Evolutionary conservation across 2,888 invertebrate genomes (phyloP).

Genomic region (Odontocerum albicorne): DNA sequence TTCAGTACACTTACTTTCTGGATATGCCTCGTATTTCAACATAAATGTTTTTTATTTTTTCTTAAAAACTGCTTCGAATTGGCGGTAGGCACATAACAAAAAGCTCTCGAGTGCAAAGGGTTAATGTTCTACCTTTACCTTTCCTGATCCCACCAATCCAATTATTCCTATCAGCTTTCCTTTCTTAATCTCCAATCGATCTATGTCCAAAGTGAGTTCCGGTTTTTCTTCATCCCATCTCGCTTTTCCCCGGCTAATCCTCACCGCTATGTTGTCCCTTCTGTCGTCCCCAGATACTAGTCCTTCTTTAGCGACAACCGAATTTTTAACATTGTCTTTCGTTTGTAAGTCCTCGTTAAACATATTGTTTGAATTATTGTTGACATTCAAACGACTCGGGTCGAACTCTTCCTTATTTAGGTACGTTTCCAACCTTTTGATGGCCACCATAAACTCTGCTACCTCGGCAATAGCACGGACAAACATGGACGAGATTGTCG

Average conservation of each 20-base stretch:
- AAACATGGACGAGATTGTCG: conserved; percentile 43
- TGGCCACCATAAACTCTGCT: conserved; percentile 57
- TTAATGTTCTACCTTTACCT: no score
- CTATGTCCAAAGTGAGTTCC: conserved; percentile 54
- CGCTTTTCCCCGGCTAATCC: conserved; percentile 42
- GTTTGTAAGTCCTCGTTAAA: no score
- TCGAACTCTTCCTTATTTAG: conserved; percentile 40
- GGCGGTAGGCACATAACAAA: no score
- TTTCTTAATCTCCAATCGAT: conserved; percentile 57
- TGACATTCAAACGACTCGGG: not conserved
- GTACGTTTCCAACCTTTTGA: conserved; percentile 50
- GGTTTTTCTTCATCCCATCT: conserved; percentile 58
- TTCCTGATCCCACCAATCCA: conserved; percentile 76
- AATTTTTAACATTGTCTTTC: no score
- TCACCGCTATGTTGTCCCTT: not conserved
- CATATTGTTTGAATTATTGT: not conserved
- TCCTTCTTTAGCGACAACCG: not conserved
- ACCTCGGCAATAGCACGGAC: conserved; percentile 58
- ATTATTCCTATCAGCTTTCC: conserved; percentile 69
- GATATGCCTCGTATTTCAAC: no score
- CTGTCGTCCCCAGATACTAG: no score
- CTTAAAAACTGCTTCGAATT: no score
- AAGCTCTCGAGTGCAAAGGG: no score
- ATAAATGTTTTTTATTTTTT: no score
- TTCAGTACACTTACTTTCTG: no score